Evolutionary conservation across 1,140 invertebrate genomes (phyloP), one percentile per base, ranked within the genome.

Genomic region (Aporrectodea caliginosa): DNA sequence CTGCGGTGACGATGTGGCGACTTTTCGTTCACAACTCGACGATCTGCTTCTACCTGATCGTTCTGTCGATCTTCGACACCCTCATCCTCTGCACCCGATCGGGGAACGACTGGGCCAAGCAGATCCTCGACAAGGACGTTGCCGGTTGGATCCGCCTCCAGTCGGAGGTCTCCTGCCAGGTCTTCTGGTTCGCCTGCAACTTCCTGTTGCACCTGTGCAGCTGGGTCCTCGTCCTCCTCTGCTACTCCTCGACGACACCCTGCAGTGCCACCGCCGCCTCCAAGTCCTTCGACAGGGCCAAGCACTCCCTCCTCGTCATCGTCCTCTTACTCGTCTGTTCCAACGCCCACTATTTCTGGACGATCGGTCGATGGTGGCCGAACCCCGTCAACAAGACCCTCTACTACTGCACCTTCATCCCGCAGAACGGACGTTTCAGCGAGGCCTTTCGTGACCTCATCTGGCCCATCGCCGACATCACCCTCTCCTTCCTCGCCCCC

Each of bases 141-240:
- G 22, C 6, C 43, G 43, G 22, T 6, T 58, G 43, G 43, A 58
- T 58, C 43, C 43, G 43, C 43, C 43, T 58, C 22, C 43, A 22
- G 22, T 58, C 43, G 43, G 43, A 58, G 43, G 43, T 58, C 43
- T 58, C 43, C 22, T 58, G 43, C 43, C 43, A 58, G 43, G 43
- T 58, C 43, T 58, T 58, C 43, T 58, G 43, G 43, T 58, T 58
- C 43, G 43, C 43, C 43, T 58, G 43, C 43, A 58, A 58, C 43
- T 58, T 58, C 43, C 43, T 58, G 22, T 22, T 12, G 43, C 43
- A 58, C 43, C 43, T 58, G 6, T 58, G 43, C 43, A 58, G 43
- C 43, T 58, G 43, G 43, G 22, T 58, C 6, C 43, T 58, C 6
- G 43, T 58, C 43, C 6, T 58, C 43, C 6, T 58, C 43, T 58